Evolutionary conservation across 1,140 invertebrate genomes (phyloP), one percentile per base, ranked within the genome.

Genomic region (Neuroterus valhalla): DNA sequence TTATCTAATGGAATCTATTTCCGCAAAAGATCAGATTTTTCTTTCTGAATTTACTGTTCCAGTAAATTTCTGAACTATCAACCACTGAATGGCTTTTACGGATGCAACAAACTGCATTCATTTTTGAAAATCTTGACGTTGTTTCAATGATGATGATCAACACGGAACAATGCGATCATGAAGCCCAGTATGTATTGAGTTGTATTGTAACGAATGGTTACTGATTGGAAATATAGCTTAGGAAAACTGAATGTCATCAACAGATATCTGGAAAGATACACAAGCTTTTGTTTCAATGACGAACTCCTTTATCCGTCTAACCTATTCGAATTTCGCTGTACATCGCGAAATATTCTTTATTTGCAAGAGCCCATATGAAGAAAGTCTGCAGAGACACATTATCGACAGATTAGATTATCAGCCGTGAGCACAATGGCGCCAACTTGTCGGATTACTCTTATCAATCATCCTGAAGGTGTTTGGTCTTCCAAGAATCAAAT

Each of bases 401-500:
- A 85, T 85, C 83, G 71, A 77, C 19, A 86, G 86, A 87, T 87
- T 86, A 86, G 84, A 86, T 87, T 87, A 82, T 85, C 83, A 70
- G 26, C 48, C 31, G 43, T 46, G 55, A 80, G 66, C 71, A 79
- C 77, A 82, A 84, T 83, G 83, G 81, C 84, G 85, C 79, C 84
- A 81, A 80, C 50, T 68, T 67, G 78, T 82, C 78, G 78, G 68
- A 74, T 38, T 38, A 38, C 31, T 38, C 31, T 38, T 1, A 38
- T 38, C 10, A 10, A 38, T 38, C 31, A 38, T 38, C 5, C 5
- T 8, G 5, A 38, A 8, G 31, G 10, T 38, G 6, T 10, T 38
- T 8, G 14, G 26, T 14, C 52, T 23, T 55, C 23, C 17, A 19
- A 21, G 19, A 23, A 14, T 26, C 23, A 62, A 15, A 26, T 62